Conservation (phyloP, 2,113 vertebrate genomes). For the Perca fluviatilis region DNA sequence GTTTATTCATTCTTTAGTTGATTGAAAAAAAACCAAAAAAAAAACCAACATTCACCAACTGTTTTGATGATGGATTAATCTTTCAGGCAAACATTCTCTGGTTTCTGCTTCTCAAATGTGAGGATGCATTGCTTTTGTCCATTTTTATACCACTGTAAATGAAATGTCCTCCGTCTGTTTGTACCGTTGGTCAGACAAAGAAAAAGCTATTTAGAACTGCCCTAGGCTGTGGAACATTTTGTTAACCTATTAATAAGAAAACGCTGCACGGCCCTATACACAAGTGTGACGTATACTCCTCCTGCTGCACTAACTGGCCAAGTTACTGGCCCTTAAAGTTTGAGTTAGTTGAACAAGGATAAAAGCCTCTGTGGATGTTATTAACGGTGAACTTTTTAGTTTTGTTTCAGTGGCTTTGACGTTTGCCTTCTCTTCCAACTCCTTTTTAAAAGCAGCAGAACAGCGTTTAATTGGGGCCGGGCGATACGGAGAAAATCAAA, state of each 20-base stretch:
- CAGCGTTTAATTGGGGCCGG: too few relatives aligned
- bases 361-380: slow-evolving; percentile 4
- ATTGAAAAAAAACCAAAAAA: too few relatives aligned
- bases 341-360: not conserved
- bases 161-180: too few relatives aligned
- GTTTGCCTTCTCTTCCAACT: not conserved
- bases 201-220: not conserved
- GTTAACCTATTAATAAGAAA: not conserved
- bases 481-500: too few relatives aligned
- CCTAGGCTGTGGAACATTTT: not conserved
- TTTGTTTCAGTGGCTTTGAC: not conserved
- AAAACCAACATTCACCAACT: too few relatives aligned
- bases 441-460: not conserved
- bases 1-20: not conserved
- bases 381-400: slow-evolving; percentile 8
- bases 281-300: not conserved
- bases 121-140: not conserved
- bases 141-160: too few relatives aligned
- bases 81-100: not conserved
- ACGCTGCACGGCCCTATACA: not conserved
- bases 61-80: not conserved
- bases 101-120: not conserved
- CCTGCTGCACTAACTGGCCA: not conserved
- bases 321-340: not conserved
- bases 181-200: not conserved